A percentile compares a stretch with the other conserved stretches of the same genome.
Evolutionary conservation across 92 coral and sea anemone species (phyloP).

Genomic region (Paramuricea clavata): DNA sequence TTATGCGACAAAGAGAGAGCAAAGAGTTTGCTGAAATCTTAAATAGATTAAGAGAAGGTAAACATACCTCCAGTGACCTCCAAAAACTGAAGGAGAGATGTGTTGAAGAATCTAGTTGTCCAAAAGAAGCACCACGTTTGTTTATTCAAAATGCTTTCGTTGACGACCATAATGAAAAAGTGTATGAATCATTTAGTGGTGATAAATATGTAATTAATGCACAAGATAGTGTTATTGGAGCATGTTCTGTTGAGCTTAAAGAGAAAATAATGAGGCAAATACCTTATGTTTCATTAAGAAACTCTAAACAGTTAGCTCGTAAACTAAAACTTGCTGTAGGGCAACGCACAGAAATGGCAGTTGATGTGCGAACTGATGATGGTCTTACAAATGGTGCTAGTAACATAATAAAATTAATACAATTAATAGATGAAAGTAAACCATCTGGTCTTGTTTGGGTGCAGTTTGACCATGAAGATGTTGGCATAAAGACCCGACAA

Average conservation of each 20-base stretch:
- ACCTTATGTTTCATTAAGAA: constrained; percentile 59
- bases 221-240: constrained; percentile 18
- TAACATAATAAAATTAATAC: constrained; percentile 62
- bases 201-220: constrained; percentile 21
- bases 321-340: constrained; percentile 67
- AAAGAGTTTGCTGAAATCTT: constrained; percentile 70
- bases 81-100: constrained; percentile 47
- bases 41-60: constrained; percentile 67
- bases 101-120: constrained; percentile 8
- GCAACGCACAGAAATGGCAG: constrained; percentile 64
- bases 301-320: constrained; percentile 60
- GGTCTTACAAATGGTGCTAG: constrained; percentile 74
- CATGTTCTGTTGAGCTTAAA: constrained; percentile 26
- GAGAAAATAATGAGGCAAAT: constrained; percentile 68
- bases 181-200: background rate
- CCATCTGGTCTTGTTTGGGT: constrained; percentile 81
- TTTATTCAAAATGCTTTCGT: constrained; percentile 29
- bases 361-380: constrained; percentile 57
- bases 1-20: constrained; percentile 66
- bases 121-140: constrained; percentile 33
- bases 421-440: constrained; percentile 57
- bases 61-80: constrained; percentile 59
- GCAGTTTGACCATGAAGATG: constrained; percentile 72
- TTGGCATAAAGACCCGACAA: constrained; percentile 73
- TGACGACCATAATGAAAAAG: constrained; percentile 14